These are phyloP conservation scores for Rhingia campestris DNA, from an alignment of 2,888 invertebrate species.

Conservation along the genomic window DNA sequence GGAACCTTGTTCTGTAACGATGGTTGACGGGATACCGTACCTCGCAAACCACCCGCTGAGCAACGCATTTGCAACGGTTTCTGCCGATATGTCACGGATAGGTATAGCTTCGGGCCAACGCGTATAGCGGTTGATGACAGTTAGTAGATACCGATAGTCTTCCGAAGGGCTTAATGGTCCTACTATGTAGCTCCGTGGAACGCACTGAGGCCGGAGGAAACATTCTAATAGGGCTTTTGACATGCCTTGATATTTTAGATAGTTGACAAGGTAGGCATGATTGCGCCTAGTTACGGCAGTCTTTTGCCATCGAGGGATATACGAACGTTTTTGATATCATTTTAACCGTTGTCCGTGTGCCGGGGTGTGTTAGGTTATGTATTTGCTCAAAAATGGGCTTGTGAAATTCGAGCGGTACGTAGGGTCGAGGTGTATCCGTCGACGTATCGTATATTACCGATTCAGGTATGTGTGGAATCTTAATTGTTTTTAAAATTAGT, in stretches of 20 bases:
- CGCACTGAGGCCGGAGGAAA: not conserved
- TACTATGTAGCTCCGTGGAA: constrained; percentile 22
- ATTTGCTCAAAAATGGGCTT: no score
- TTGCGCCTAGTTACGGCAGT: constrained; percentile 4
- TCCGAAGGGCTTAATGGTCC: constrained; percentile 16
- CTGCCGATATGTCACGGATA: constrained; percentile 74
- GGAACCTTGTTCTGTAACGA: constrained; percentile 80
- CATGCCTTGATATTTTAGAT: constrained; percentile 32
- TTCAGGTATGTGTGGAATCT: no score
- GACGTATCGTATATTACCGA: no score
- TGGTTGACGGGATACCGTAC: constrained; percentile 61
- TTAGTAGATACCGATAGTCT: constrained; percentile 14
- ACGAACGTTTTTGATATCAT: constrained; percentile 8
- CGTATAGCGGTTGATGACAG: constrained; percentile 32
- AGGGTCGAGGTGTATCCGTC: no score
- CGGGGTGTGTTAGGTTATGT: no score
- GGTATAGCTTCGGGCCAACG: not conserved
- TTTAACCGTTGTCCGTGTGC: no score
- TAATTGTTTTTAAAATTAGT: no score
- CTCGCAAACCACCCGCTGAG: constrained; percentile 16
- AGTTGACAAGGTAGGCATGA: constrained; percentile 17
- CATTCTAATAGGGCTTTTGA: constrained; percentile 3
- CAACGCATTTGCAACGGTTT: not conserved
- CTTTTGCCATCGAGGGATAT: constrained; percentile 25
- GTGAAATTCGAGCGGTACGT: no score